Base-by-base conservation (phyloP, 2,888 invertebrate species). In the Tigriopus californicus region DNA sequence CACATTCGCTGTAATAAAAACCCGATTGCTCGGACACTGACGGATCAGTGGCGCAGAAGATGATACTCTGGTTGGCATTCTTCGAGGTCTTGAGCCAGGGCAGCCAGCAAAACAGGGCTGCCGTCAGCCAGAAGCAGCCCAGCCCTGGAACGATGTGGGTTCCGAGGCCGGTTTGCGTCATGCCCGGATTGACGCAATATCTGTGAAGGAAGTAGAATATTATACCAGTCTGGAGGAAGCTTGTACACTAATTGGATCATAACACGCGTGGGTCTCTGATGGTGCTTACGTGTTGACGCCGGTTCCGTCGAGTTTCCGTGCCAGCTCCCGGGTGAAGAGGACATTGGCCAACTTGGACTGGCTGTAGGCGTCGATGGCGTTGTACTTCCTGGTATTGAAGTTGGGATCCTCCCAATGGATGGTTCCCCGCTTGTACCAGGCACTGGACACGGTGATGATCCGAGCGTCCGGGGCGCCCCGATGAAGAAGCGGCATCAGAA, bases 251-350 rank as follows among this genome's bases (percentile, higher is more conserved):
- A n/a, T n/a, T n/a, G n/a, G n/a, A n/a, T n/a, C n/a, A n/a, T n/a
- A n/a, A n/a, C n/a, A n/a, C n/a, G n/a, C n/a, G n/a, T n/a, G n/a
- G 18, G n/a, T 44, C 18, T 44, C n/a, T 3, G 4, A n/a, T 3
- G 71, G 67, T 20, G 67, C 65, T 64, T 73, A 72, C 42, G 69
- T 69, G 2, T 69, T 71, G 2, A 75, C 70, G 20, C 69, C 69
- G 2, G 65, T 62, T 68, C 72, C 67, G 63, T 65, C 53, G 10
- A 68, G 63, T 56, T 66, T 62, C 49, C 64, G 64, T 12, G 67
- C 66, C 42, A 72, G 63, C 61, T 70, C 70, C 42, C 64, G 63
- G 4, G 66, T 67, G 58, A 72, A 71, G 15, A 71, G 64, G 12
- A 69, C 63, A 61, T 70, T 69, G 5, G 71, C 71, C 18, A 71